Conservation (phyloP, 92 coral and sea anemone genomes). For the Zoanthus sansibaricus region DNA sequence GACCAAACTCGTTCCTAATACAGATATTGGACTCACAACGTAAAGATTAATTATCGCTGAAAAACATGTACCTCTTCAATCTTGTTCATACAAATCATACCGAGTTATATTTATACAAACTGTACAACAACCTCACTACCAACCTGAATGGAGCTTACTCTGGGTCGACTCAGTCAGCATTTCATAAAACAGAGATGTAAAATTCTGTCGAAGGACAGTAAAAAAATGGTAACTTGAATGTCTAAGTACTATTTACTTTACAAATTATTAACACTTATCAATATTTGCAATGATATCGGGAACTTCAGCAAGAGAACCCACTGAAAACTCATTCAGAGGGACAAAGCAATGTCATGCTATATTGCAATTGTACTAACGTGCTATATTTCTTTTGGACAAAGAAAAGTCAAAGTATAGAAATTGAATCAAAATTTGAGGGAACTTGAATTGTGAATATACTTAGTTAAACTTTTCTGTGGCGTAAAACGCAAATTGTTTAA, state of each 20-base stretch:
- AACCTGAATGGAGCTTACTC: conserved; percentile 31
- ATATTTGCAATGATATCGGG: conserved; percentile 59
- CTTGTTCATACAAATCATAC: conserved; percentile 52
- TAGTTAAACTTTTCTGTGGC: conserved; percentile 70
- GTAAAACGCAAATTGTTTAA: conserved; percentile 65
- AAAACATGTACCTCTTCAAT: background rate
- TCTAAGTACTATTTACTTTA: conserved; percentile 86
- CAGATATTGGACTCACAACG: conserved; percentile 41
- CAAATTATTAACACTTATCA: conserved; percentile 73
- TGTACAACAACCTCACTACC: conserved; percentile 46
- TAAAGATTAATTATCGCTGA: conserved; percentile 7
- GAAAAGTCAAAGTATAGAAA: conserved; percentile 42
- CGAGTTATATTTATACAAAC: conserved; percentile 75
- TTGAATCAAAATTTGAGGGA: conserved; percentile 53
- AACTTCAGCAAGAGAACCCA: conserved; percentile 23
- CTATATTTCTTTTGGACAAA: conserved; percentile 36
- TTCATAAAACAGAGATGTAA: conserved; percentile 45
- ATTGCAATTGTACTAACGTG: conserved; percentile 23
- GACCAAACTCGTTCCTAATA: conserved; percentile 87
- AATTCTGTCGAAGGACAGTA: conserved; percentile 55
- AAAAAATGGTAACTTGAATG: conserved; percentile 60
- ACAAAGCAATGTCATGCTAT: conserved; percentile 30
- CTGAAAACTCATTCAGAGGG: conserved; percentile 8
- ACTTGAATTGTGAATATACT: conserved; percentile 52
- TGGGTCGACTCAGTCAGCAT: conserved; percentile 19